Base-by-base conservation (phyloP, 1,140 invertebrate genomes). In the Bombus affinis region DNA sequence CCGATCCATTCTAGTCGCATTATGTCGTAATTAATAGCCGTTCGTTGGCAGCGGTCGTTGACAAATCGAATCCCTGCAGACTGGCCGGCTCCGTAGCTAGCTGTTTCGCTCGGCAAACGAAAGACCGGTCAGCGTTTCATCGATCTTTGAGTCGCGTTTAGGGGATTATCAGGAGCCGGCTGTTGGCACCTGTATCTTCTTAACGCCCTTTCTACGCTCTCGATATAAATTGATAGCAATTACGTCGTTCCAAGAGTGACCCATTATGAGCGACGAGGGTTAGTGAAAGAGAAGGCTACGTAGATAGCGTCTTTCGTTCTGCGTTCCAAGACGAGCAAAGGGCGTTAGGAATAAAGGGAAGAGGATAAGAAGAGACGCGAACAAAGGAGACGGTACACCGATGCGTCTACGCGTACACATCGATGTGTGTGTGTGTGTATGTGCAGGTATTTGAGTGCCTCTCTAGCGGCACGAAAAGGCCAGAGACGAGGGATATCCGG, bases 151-250 rank as follows among this genome's bases (percentile, higher is more conserved):
- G 72, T 73, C 87, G 71, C 77, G 87, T 76, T 89, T 80, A 65
- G 72, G 39, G 84, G 77, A 78, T 85, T 79, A 42, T 66, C 88
- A 66, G 71, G 1, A 13, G 35, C 2, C 37, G 72, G 82, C n/a
- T 10, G 62, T 13, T 62, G 35, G 18, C 74, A 83, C 81, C 73
- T 68, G 68, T 22, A 76, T 77, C 68, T 65, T 66, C 12, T 5
- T n/a, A 62, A 4, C 32, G 25, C 25, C 77, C 59, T 85, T 77
- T 86, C 88, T 82, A 88, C 83, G 78, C 81, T 83, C 77, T 75
- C 84, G 72, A 81, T 84, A 89, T 86, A 86, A 89, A 89, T 89
- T 62, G 74, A 74, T 83, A 80, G 79, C 87, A 89, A 89, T 89
- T 88, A 89, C 79, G 78, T 82, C 79, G 80, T 86, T 89, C 59